Evolutionary conservation across 2,113 vertebrate species (phyloP).

Genomic region (Lepisosteus osseus): DNA sequence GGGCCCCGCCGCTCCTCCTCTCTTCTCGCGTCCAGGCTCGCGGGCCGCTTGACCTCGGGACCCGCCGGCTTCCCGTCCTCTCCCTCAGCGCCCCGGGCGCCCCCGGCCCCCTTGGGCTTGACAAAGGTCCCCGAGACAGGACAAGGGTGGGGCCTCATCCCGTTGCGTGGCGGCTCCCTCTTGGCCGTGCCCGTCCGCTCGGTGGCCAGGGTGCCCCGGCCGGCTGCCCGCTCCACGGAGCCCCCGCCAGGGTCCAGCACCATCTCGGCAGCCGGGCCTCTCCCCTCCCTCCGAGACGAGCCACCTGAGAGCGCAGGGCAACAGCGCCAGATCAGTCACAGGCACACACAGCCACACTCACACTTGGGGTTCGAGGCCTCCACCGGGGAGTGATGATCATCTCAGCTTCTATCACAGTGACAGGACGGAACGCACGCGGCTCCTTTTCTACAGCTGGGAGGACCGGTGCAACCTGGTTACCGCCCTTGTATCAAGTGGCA

Average conservation of each 20-base stretch:
- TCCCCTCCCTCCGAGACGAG: constrained; percentile 23
- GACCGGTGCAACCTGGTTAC: too few species aligned
- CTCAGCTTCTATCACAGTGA: too few species aligned
- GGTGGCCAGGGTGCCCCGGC: constrained; percentile 36
- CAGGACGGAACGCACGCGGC: too few species aligned
- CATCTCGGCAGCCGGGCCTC: constrained; percentile 62
- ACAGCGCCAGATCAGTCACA: too few species aligned
- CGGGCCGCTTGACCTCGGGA: constrained; percentile 36
- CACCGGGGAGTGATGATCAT: too few species aligned
- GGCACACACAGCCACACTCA: too few species aligned
- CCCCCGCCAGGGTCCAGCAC: constrained; percentile 74
- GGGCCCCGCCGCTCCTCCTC: constrained; percentile 37
- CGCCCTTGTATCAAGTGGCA: too few species aligned
- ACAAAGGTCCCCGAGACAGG: constrained; percentile 31
- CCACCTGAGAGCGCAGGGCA: constrained; percentile 23
- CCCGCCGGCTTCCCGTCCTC: constrained; percentile 15
- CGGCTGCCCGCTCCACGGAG: constrained; percentile 65
- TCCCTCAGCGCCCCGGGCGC: constrained; percentile 9
- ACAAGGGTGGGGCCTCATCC: constrained; percentile 41
- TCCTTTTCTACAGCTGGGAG: too few species aligned
- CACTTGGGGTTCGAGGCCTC: too few species aligned
- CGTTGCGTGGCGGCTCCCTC: constrained; percentile 51
- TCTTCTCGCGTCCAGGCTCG: constrained; percentile 52
- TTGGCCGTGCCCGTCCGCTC: constrained; percentile 34
- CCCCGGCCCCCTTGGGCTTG: constrained; percentile 26